A percentile compares a stretch with the other conserved stretches of the same genome.
Conservation (phyloP, 2,888 invertebrate genomes). For the Baronia brevicornis region DNA sequence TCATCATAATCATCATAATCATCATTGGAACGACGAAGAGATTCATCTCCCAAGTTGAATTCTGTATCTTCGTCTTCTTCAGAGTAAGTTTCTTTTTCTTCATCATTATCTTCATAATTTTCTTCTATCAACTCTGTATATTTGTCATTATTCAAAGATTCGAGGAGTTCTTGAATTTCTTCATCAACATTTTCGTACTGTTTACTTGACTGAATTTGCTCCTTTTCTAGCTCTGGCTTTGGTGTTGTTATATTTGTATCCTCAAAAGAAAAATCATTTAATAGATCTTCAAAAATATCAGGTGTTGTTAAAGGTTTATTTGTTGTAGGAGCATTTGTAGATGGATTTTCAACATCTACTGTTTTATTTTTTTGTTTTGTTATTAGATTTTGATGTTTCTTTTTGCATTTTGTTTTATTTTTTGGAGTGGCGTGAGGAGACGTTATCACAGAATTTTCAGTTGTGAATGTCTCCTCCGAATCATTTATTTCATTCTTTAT, state of each 20-base stretch:
- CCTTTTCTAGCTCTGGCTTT: constrained; percentile 31
- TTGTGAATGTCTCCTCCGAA: constrained; percentile 28
- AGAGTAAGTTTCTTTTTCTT: constrained; percentile 7
- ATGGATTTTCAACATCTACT: constrained; percentile 22
- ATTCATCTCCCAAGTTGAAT: constrained; percentile 3
- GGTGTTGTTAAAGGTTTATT: constrained; percentile 31
- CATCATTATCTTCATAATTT: constrained; percentile 32
- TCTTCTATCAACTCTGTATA: constrained; percentile 23
- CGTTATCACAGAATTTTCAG: constrained; percentile 30
- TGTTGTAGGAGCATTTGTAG: constrained; percentile 25
- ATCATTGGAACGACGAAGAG: constrained; percentile 9
- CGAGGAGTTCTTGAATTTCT: constrained; percentile 51
- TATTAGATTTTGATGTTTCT: constrained; percentile 44
- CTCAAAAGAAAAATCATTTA: constrained; percentile 44
- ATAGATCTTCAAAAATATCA: constrained; percentile 48
- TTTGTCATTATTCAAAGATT: constrained; percentile 34
- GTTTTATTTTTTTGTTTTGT: constrained; percentile 27
- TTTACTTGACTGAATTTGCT: constrained; percentile 40
- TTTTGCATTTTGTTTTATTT: constrained; percentile 62
- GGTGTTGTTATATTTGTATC: constrained; percentile 24
- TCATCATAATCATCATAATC: constrained; percentile 26
- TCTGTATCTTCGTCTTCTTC: constrained; percentile 11
- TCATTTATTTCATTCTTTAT: constrained; percentile 30
- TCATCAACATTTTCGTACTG: constrained; percentile 42
- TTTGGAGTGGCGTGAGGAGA: constrained; percentile 33